phyloP scores from a whole-genome alignment of 2,113 vertebrate species.

The Muntiacus reevesi region DNA sequence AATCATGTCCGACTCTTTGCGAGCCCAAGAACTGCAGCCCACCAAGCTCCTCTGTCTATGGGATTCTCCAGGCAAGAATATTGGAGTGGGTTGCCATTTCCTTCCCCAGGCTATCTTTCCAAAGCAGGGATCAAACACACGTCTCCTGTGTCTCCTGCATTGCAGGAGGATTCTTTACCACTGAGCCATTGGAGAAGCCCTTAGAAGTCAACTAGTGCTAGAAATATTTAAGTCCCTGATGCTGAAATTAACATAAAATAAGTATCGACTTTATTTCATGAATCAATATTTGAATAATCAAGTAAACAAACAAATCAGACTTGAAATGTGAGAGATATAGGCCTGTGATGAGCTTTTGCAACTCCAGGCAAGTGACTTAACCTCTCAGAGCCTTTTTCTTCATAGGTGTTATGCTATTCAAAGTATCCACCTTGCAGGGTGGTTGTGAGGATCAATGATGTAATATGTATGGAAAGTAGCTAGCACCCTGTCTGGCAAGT shows the following conservation, averaged over 20 bases:
- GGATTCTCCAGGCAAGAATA: background rate
- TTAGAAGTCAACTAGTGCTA: background rate
- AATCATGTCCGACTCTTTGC: background rate
- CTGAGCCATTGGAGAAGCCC: background rate
- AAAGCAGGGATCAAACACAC: background rate
- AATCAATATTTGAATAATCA: conserved; percentile 35
- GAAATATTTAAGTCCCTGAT: conserved; percentile 5
- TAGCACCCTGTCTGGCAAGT: background rate
- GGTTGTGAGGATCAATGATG: background rate
- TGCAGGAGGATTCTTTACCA: background rate
- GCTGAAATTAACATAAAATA: conserved; percentile 35
- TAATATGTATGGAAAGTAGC: background rate
- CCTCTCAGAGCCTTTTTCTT: background rate
- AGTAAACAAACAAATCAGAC: conserved; percentile 8
- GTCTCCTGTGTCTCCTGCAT: background rate
- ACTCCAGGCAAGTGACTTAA: background rate
- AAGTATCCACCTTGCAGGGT: background rate
- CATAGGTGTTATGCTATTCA: background rate
- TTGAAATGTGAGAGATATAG: background rate
- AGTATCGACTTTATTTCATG: background rate
- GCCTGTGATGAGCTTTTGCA: background rate
- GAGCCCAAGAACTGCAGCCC: background rate
- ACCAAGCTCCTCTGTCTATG: background rate
- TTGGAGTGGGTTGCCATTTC: background rate
- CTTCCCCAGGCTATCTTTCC: background rate